Evolutionary conservation across 2,113 vertebrate species (phyloP).

Genomic region (Leuciscus idus): DNA sequence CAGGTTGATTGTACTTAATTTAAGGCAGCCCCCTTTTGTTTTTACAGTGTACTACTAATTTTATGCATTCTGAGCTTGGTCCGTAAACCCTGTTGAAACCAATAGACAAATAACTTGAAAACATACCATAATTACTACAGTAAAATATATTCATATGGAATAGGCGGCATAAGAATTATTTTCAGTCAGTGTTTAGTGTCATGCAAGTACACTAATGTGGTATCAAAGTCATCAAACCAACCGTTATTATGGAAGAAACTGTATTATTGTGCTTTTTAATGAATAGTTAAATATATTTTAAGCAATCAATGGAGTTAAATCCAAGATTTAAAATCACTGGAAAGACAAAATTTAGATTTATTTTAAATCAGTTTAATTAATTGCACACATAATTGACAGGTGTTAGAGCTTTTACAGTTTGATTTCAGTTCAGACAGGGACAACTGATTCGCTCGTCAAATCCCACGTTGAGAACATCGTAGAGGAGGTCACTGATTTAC

Average conservation of each 20-base stretch:
- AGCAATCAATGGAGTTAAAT: not conserved
- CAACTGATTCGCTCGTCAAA: constrained; percentile 59
- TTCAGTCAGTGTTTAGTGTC: not conserved
- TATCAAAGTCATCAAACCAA: not conserved
- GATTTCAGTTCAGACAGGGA: constrained; percentile 69
- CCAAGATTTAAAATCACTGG: constrained; percentile 53
- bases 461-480: constrained; percentile 58
- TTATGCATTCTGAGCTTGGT: not conserved
- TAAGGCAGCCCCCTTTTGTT: no score
- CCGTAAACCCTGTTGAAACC: not conserved
- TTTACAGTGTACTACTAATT: not conserved
- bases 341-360: constrained; percentile 61
- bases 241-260: not conserved
- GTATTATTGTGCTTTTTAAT: not conserved
- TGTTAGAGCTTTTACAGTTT: constrained; percentile 75
- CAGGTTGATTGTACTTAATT: no score
- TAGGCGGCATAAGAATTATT: not conserved
- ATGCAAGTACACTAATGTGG: not conserved
- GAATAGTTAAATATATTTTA: not conserved
- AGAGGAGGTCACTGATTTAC: constrained; percentile 63
- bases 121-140: not conserved
- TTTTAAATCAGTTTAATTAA: constrained; percentile 81
- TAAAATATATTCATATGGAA: not conserved
- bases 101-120: not conserved
- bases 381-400: constrained; percentile 81